Conservation (phyloP, 2,797 vertebrate species). For the Pseudopleuronectes americanus region DNA sequence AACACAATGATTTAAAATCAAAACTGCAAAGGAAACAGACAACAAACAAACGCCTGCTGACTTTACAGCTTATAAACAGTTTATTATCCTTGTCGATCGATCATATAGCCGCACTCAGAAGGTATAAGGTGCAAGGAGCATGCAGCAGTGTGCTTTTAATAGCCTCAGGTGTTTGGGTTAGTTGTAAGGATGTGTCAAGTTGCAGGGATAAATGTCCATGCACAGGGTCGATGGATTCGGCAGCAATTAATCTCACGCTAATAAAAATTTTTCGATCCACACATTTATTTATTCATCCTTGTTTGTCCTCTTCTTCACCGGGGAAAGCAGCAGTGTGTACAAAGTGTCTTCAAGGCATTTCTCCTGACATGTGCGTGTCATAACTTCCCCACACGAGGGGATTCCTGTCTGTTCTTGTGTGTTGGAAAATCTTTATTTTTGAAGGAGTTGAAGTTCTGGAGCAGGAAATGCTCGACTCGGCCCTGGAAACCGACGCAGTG, state of each 20-base stretch:
- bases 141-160: slow-evolving; percentile 49
- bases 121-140: slow-evolving; percentile 25
- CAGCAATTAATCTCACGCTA: slow-evolving; percentile 33
- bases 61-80: slow-evolving; percentile 54
- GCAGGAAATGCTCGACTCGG: slow-evolving; percentile 5
- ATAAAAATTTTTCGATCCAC: slow-evolving; percentile 54
- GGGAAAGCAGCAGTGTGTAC: slow-evolving; percentile 30
- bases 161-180: slow-evolving; percentile 42
- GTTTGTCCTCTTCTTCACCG: slow-evolving; percentile 29
- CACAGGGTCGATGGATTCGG: slow-evolving; percentile 25
- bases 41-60: slow-evolving; percentile 30
- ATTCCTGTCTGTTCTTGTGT: slow-evolving; percentile 62
- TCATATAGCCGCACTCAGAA: slow-evolving; percentile 47
- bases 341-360: slow-evolving; percentile 47
- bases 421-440: slow-evolving; percentile 31
- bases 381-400: slow-evolving; percentile 37
- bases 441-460: slow-evolving; percentile 10
- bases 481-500: neutral
- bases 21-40: slow-evolving; percentile 51
- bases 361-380: slow-evolving; percentile 39
- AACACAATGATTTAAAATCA: slow-evolving; percentile 67
- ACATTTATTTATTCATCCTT: slow-evolving; percentile 48
- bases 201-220: slow-evolving; percentile 24
- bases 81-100: slow-evolving; percentile 51
- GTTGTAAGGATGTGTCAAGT: slow-evolving; percentile 20